A percentile compares a stretch with the other conserved stretches of the same genome.
These are phyloP conservation scores for Synergus gifuensis DNA, from an alignment of 2,888 invertebrate genomes.

Conservation along the genomic window DNA sequence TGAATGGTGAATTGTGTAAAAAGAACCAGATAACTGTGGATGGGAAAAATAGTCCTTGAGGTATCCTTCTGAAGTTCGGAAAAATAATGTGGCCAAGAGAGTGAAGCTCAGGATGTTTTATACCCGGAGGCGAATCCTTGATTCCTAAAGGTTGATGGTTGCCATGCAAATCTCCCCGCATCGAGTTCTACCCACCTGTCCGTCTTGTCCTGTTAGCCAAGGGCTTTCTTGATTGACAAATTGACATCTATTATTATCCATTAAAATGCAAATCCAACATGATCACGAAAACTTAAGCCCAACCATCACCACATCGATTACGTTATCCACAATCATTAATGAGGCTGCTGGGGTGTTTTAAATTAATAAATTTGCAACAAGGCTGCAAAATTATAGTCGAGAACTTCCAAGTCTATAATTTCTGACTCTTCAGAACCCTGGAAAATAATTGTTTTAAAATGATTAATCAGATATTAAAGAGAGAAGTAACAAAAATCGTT, in stretches of 20 bases:
- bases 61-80: background rate
- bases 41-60: background rate
- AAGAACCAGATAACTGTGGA: background rate
- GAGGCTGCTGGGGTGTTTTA: too few relatives aligned
- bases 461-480: too few relatives aligned
- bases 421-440: too few relatives aligned
- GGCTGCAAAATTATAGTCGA: background rate
- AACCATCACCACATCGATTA: slow-evolving; percentile 54
- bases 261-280: slow-evolving; percentile 71
- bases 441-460: too few relatives aligned
- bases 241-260: slow-evolving; percentile 55
- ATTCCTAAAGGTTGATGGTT: slow-evolving; percentile 51
- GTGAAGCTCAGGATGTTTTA: slow-evolving; percentile 62
- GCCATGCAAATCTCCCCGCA: slow-evolving; percentile 56
- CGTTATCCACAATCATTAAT: background rate
- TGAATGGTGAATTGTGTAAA: background rate
- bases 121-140: slow-evolving; percentile 50
- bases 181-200: slow-evolving; percentile 43
- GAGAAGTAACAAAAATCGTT: too few relatives aligned
- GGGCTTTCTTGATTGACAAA: slow-evolving; percentile 57
- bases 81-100: slow-evolving; percentile 58
- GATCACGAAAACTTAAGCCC: slow-evolving; percentile 61
- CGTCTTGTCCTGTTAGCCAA: slow-evolving; percentile 52
- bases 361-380: slow-evolving; percentile 43
- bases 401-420: background rate